Evolutionary conservation across 2,797 vertebrate genomes (phyloP).

Genomic region (Octomys mimax): DNA sequence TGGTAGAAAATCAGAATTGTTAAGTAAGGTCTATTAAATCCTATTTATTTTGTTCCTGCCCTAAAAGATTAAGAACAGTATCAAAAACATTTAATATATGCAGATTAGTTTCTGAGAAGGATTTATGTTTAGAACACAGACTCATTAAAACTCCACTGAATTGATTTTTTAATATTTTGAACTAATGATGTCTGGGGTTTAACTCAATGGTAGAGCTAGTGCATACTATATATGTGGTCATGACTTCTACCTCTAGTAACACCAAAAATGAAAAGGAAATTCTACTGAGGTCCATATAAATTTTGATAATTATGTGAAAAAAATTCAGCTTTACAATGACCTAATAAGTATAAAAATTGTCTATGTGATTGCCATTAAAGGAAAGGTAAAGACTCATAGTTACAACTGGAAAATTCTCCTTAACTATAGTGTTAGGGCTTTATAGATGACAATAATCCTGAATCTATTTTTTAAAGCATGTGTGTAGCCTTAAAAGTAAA

Average conservation of each 20-base stretch:
- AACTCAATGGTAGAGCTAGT: neutral
- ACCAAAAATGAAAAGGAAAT: neutral
- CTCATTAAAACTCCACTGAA: neutral
- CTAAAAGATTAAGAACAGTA: neutral
- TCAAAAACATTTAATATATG: neutral
- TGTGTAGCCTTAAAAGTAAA: neutral
- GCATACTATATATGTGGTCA: neutral
- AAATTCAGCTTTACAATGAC: neutral
- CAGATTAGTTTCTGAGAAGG: neutral
- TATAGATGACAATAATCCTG: neutral
- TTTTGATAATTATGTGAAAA: constrained; percentile 19
- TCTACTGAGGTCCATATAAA: neutral
- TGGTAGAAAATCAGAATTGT: neutral
- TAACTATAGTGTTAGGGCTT: neutral
- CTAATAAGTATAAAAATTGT: neutral
- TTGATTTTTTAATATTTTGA: neutral
- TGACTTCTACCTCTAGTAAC: neutral
- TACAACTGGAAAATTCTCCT: neutral
- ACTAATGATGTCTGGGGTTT: neutral
- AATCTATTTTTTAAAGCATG: neutral
- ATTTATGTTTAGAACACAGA: neutral
- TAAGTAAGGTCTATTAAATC: neutral
- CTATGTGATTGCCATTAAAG: neutral
- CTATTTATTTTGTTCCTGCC: neutral
- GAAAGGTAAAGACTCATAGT: neutral